Conservation (phyloP, 2,888 invertebrate species). For the Platycheirus albimanus region DNA sequence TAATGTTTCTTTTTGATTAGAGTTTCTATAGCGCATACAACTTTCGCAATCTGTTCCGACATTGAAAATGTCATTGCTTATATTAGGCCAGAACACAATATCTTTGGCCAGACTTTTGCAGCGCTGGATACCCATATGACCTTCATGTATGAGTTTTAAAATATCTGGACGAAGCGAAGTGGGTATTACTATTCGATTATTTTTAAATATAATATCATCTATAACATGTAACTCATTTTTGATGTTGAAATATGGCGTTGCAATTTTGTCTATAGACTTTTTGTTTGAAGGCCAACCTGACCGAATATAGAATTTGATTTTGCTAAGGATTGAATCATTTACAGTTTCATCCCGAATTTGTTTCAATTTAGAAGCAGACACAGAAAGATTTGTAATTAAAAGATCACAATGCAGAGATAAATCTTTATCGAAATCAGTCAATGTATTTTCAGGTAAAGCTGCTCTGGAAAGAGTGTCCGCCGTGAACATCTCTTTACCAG, state of each 20-base stretch:
- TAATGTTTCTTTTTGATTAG: too few species aligned
- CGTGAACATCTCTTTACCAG: constrained; percentile 21
- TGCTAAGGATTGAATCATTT: neutral
- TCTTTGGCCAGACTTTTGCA: constrained; percentile 49
- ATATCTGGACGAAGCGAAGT: constrained; percentile 30
- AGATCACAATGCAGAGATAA: constrained; percentile 66
- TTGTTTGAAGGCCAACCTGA: neutral
- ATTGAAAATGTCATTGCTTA: constrained; percentile 20
- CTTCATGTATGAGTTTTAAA: constrained; percentile 42
- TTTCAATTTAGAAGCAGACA: neutral
- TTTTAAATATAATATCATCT: constrained; percentile 46
- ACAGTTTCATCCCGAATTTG: neutral
- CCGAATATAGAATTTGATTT: neutral
- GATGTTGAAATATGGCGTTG: constrained; percentile 11
- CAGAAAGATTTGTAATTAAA: constrained; percentile 15
- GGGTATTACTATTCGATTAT: constrained; percentile 47
- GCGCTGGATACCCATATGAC: constrained; percentile 55
- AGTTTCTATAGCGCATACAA: neutral
- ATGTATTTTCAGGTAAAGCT: constrained; percentile 13
- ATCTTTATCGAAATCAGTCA: constrained; percentile 47
- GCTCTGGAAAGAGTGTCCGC: constrained; percentile 37
- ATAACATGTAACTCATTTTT: constrained; percentile 27
- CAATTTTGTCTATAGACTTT: neutral
- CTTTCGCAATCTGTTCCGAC: neutral
- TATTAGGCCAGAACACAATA: constrained; percentile 63